A percentile compares a stretch with the other conserved stretches of the same genome.
Evolutionary conservation across 2,888 invertebrate species (phyloP).

Genomic region (Peribatodes rhomboidaria): DNA sequence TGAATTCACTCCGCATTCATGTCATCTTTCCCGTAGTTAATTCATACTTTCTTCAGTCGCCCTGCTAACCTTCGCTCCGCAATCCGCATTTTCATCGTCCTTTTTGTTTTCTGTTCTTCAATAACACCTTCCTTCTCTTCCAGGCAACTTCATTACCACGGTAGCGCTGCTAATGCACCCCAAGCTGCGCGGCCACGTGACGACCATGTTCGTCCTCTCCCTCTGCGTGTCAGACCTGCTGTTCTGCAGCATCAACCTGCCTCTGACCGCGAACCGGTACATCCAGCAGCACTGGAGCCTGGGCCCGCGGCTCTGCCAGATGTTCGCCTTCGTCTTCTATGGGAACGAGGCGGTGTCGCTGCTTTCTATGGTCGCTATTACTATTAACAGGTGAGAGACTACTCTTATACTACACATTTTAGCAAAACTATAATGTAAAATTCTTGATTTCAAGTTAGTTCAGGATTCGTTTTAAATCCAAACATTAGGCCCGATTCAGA

Average conservation of each 20-base stretch:
- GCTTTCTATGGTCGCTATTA: constrained; percentile 96
- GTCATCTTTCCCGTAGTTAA: too few relatives aligned
- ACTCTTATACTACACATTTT: not conserved
- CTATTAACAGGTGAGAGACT: constrained; percentile 91
- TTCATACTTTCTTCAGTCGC: too few relatives aligned
- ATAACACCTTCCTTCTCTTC: constrained; percentile 40
- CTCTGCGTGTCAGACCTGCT: constrained; percentile 94
- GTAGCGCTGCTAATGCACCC: constrained; percentile 92
- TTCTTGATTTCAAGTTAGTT: too few relatives aligned
- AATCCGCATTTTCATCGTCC: too few relatives aligned
- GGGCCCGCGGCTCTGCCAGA: constrained; percentile 91
- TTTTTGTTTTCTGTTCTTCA: not conserved
- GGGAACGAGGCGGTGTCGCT: constrained; percentile 96
- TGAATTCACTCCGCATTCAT: too few relatives aligned
- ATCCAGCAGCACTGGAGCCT: constrained; percentile 93
- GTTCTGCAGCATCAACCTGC: constrained; percentile 94
- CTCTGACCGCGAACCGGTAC: constrained; percentile 93
- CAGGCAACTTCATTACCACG: constrained; percentile 94
- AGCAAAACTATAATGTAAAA: too few relatives aligned
- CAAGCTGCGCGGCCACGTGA: constrained; percentile 93
- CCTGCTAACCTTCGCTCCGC: too few relatives aligned
- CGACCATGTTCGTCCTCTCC: constrained; percentile 95
- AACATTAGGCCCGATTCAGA: too few relatives aligned
- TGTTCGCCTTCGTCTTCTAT: constrained; percentile 96
- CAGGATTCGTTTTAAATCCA: too few relatives aligned